Percentiles rank a stretch among this genome's conserved stretches.
Evolutionary conservation across 2,113 vertebrate genomes (phyloP).

Genomic region (Cyprinodon tularosa): DNA sequence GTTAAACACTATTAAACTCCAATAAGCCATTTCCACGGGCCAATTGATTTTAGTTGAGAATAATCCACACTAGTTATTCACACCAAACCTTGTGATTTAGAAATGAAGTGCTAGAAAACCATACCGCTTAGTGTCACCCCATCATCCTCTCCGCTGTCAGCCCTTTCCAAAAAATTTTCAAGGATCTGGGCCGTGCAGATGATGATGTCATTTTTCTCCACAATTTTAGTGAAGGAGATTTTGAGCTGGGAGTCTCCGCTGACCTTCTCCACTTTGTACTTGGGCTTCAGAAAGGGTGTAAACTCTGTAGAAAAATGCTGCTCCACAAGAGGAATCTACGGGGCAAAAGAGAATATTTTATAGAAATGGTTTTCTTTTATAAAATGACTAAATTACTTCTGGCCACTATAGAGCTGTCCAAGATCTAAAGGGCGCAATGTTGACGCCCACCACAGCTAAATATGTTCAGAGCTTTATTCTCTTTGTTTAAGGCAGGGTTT

Average conservation of each 20-base stretch:
- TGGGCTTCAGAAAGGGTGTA: constrained; percentile 81
- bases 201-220: constrained; percentile 86
- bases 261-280: constrained; percentile 85
- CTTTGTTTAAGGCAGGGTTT: constrained; percentile 15
- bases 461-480: not conserved
- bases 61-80: not conserved
- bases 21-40: not conserved
- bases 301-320: constrained; percentile 91
- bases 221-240: constrained; percentile 92
- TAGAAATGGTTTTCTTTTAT: not conserved
- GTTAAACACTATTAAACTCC: not conserved
- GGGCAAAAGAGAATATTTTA: constrained; percentile 8
- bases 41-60: not conserved
- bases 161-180: constrained; percentile 88
- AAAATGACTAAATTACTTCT: not conserved
- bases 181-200: constrained; percentile 97
- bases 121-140: constrained; percentile 87
- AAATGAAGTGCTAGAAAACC: constrained; percentile 16
- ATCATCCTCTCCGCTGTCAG: constrained; percentile 82
- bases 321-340: constrained; percentile 91
- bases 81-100: not conserved
- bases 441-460: constrained; percentile 7
- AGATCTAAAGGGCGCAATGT: not conserved
- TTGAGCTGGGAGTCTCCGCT: constrained; percentile 91
- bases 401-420: not conserved